Conservation (phyloP, 2,797 vertebrate species). For the Malacoraja senta region DNA sequence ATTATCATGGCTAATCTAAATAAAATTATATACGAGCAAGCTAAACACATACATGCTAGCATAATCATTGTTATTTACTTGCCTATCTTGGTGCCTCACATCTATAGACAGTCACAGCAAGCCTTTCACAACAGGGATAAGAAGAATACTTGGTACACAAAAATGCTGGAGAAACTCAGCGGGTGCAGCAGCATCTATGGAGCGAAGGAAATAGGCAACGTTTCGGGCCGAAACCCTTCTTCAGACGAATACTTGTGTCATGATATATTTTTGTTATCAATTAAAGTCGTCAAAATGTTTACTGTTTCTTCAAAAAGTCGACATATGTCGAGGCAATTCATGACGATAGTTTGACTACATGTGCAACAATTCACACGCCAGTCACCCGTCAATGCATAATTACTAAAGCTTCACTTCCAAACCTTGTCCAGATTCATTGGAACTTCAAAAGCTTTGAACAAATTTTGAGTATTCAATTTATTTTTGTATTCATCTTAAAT, state of each 20-base stretch:
- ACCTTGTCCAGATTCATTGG: background rate
- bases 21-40: too few relatives aligned
- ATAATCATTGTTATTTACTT: background rate
- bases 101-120: background rate
- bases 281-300: background rate
- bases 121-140: background rate
- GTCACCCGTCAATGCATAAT: background rate
- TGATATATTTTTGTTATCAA: background rate
- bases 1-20: too few relatives aligned
- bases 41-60: background rate
- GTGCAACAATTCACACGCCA: background rate
- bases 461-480: background rate
- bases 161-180: too few relatives aligned
- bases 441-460: background rate
- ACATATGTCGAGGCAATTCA: background rate
- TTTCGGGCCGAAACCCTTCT: too few relatives aligned
- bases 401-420: conserved; percentile 1
- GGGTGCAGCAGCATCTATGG: too few relatives aligned
- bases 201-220: too few relatives aligned
- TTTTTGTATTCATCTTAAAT: background rate
- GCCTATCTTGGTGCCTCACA: background rate
- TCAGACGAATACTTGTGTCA: background rate
- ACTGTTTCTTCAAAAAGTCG: background rate
- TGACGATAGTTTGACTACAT: background rate
- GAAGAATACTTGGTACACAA: background rate